Conservation (phyloP, 2,797 vertebrate species). For the Pangasius macronema region DNA sequence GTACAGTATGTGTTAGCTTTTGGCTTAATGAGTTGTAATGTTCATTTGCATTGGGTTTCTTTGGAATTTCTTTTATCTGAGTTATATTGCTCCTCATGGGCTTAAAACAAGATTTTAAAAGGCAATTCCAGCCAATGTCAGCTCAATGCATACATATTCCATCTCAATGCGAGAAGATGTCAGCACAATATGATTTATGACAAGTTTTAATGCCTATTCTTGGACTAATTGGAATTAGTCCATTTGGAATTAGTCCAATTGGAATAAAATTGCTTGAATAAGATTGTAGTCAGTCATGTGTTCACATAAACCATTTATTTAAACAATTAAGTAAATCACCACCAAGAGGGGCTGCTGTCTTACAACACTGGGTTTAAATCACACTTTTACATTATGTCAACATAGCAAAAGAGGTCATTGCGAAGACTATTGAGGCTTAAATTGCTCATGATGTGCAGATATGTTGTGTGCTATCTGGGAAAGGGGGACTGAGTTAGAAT, state of each 20-base stretch:
- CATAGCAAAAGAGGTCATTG: neutral
- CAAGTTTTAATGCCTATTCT: neutral
- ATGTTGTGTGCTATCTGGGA: neutral
- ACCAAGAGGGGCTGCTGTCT: neutral
- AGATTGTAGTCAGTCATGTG: neutral
- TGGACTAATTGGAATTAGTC: neutral
- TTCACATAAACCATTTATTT: neutral
- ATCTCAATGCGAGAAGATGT: neutral
- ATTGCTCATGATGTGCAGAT: neutral
- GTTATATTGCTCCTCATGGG: neutral
- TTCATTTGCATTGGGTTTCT: neutral
- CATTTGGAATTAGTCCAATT: too few species aligned
- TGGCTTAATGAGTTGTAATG: neutral
- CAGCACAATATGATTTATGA: neutral
- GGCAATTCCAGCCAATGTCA: neutral
- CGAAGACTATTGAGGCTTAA: neutral
- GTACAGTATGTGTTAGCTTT: neutral
- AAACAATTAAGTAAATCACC: neutral
- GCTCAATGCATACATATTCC: neutral
- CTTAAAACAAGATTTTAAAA: neutral
- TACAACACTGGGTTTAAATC: neutral
- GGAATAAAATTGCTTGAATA: neutral
- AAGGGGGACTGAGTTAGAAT: neutral
- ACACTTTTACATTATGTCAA: neutral
- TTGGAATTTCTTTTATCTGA: neutral